Evolutionary conservation across 2,113 vertebrate species (phyloP), one percentile per base, ranked within the genome.

Genomic region (Hippocampus mohnikei): DNA sequence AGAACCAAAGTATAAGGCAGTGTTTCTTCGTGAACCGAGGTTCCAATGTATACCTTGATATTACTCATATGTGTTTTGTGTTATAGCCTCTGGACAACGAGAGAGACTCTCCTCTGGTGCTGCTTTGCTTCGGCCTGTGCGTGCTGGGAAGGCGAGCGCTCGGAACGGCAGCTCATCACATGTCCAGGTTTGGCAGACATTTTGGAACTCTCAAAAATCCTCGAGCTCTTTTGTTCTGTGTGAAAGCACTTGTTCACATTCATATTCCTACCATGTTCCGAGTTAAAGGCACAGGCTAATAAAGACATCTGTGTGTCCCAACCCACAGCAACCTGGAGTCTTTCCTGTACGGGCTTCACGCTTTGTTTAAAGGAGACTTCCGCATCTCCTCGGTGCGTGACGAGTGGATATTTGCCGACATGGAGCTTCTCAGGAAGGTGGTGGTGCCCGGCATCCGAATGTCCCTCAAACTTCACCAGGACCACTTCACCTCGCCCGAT

Each of bases 361-460:
- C 97, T 65, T 90, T 99, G 8, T 99, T 99, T 86, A 99, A 99
- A 83, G 97, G 97, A 79, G 97, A 99, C 85, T 99, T 98, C 83
- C 96, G 97, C 76, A 98, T 99, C 84, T 99, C 97, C 41, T 99
- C 97, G 8, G 93, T 97, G 62, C 90, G 97, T 80, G 97, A 99
- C 8, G 97, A 99, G 83, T 99, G 97, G 97, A 96, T 99, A 86
- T 99, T 99, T 79, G 95, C 97, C 21, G 97, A 99, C 86, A 99
- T 99, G 97, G 96, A 99, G 76, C 89, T 99, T 63, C 92, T 99
- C 74, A 94, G 95, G 87, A 98, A 98, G 81, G 97, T 99, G 2
- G 97, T 99, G 55, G 97, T 99, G 62, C 97, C 97, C 72, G 97
- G 95, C 86, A 98, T 99, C 83, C 94, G 97, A 46, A 98, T 99